A percentile compares a stretch with the other conserved stretches of the same genome.
Evolutionary conservation across 2,888 invertebrate genomes (phyloP).

Genomic region (Spialia ferax): DNA sequence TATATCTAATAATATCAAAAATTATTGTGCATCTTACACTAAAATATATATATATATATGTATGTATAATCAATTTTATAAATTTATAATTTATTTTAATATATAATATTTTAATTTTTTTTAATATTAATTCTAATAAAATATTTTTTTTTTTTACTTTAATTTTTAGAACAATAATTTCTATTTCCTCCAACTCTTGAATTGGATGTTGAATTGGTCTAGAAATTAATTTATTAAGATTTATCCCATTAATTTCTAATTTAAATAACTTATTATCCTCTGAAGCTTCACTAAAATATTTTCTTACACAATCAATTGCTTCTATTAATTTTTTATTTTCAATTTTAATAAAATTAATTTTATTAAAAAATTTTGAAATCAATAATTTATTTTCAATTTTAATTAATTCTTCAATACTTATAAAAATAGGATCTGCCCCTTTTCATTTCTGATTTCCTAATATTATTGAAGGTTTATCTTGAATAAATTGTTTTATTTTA

Average conservation of each 20-base stretch:
- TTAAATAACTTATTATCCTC: constrained; percentile 77
- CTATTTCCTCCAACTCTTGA: constrained; percentile 72
- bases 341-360: constrained; percentile 71
- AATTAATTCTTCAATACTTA: constrained; percentile 74
- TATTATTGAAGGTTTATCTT: constrained; percentile 86
- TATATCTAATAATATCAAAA: constrained; percentile 88
- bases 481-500: constrained; percentile 85
- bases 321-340: constrained; percentile 84
- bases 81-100: constrained; percentile 56
- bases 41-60: constrained; percentile 78
- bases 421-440: constrained; percentile 86
- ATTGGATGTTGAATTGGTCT: constrained; percentile 86
- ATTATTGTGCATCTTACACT: constrained; percentile 88
- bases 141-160: constrained; percentile 83
- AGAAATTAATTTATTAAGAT: constrained; percentile 88
- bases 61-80: constrained; percentile 42
- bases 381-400: constrained; percentile 61
- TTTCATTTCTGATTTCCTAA: constrained; percentile 88
- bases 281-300: constrained; percentile 88
- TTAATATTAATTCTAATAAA: constrained; percentile 78
- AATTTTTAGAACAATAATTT: constrained; percentile 78
- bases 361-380: constrained; percentile 65
- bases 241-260: constrained; percentile 86
- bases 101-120: constrained; percentile 83
- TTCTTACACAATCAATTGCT: constrained; percentile 86